Conservation (phyloP, 2,888 invertebrate genomes). For the Amorpha juglandis region DNA sequence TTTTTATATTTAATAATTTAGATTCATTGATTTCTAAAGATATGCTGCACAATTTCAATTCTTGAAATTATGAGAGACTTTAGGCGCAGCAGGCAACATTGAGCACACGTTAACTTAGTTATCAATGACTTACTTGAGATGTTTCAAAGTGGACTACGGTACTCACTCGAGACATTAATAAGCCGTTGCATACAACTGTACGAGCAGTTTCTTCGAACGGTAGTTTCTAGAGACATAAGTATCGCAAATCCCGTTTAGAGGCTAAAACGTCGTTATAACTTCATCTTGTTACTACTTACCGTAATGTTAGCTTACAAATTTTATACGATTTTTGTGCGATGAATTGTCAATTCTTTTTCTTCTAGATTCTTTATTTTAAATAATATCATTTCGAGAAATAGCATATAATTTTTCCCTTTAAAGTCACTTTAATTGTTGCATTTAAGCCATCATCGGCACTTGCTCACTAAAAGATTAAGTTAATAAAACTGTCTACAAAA, state of each 20-base stretch:
- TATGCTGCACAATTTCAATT: background rate
- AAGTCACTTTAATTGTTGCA: too few species aligned
- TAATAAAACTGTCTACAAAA: too few species aligned
- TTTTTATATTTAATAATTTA: background rate
- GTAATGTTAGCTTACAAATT: constrained; percentile 5
- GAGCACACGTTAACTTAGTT: constrained; percentile 7
- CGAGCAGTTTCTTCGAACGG: constrained; percentile 24
- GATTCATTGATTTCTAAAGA: background rate
- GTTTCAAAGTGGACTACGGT: constrained; percentile 20
- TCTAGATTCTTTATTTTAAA: too few species aligned
- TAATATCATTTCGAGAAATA: too few species aligned
- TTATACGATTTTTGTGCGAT: background rate
- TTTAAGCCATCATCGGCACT: too few species aligned
- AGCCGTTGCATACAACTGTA: constrained; percentile 27
- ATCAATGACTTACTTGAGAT: constrained; percentile 9
- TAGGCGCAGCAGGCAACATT: background rate
- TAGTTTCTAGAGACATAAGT: constrained; percentile 20
- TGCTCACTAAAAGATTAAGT: too few species aligned
- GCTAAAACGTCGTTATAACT: constrained; percentile 29
- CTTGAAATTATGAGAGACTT: background rate
- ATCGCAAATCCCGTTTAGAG: constrained; percentile 41
- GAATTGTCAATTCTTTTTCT: background rate
- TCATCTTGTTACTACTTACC: constrained; percentile 17
- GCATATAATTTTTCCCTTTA: too few species aligned
- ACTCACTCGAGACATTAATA: constrained; percentile 21